Evolutionary conservation across 2,113 vertebrate species (phyloP).

Genomic region (Rattus rattus): DNA sequence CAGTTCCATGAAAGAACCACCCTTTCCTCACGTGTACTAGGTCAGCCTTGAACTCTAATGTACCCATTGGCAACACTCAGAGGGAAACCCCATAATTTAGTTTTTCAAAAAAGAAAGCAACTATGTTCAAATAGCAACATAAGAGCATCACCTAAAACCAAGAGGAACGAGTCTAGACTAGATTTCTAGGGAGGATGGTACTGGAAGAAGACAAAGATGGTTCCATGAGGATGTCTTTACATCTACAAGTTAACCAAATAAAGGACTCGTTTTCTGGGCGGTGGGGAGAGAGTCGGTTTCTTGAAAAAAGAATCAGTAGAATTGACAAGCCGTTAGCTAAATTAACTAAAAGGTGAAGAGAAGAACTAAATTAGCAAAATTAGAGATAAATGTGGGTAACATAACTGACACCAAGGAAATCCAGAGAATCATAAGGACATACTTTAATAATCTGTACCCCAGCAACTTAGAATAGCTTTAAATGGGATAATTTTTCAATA

Average conservation of each 20-base stretch:
- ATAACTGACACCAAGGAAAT: neutral
- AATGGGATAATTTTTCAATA: neutral
- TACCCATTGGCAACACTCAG: neutral
- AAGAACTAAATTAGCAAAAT: neutral
- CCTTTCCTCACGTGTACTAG: neutral
- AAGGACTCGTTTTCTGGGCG: neutral
- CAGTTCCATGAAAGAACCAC: neutral
- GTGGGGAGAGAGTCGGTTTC: neutral
- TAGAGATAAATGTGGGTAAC: neutral
- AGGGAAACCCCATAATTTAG: neutral
- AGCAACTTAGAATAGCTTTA: neutral
- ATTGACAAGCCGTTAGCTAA: neutral
- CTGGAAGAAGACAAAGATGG: neutral
- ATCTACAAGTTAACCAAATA: neutral
- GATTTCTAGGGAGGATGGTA: neutral
- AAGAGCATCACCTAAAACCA: neutral
- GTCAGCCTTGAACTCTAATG: neutral
- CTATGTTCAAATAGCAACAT: neutral
- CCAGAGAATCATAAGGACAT: neutral
- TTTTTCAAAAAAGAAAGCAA: neutral
- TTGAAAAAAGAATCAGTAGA: neutral
- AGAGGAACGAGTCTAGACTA: neutral
- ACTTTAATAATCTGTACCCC: neutral
- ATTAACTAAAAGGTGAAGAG: neutral
- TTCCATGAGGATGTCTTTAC: accelerated